These are phyloP conservation scores for Cataglyphis altisquamis DNA, from an alignment of 2,888 invertebrate species.

Conservation along the genomic window DNA sequence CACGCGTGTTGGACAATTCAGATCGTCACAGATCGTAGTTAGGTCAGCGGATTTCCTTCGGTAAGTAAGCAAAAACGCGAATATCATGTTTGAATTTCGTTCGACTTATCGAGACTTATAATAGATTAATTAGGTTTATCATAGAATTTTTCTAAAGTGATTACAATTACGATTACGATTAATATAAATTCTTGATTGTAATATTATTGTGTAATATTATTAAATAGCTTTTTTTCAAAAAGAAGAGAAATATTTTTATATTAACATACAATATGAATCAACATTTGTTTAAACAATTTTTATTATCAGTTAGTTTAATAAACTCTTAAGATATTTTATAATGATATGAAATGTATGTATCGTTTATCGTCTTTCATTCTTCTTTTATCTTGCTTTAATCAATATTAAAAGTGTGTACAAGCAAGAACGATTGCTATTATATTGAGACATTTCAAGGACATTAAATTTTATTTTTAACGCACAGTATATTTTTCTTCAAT, in stretches of 20 bases:
- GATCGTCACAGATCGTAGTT: too few relatives aligned
- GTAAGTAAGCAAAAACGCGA: slow-evolving; percentile 26
- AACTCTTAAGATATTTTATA: background rate
- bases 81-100: background rate
- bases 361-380: background rate
- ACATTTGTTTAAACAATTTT: background rate
- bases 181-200: background rate
- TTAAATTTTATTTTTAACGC: slow-evolving; percentile 12
- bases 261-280: background rate
- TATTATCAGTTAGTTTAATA: background rate
- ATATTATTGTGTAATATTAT: background rate
- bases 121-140: background rate
- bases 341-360: background rate
- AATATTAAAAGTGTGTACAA: background rate
- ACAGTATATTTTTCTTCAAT: slow-evolving; percentile 2
- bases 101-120: background rate
- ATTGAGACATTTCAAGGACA: background rate
- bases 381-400: background rate
- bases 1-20: background rate
- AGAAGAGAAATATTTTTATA: background rate
- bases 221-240: background rate
- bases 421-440: too few relatives aligned
- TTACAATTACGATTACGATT: background rate
- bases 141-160: background rate
- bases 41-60: background rate